These are phyloP conservation scores for Chloroceryle amazona DNA, from an alignment of 2,797 vertebrate species.

Conservation along the genomic window DNA sequence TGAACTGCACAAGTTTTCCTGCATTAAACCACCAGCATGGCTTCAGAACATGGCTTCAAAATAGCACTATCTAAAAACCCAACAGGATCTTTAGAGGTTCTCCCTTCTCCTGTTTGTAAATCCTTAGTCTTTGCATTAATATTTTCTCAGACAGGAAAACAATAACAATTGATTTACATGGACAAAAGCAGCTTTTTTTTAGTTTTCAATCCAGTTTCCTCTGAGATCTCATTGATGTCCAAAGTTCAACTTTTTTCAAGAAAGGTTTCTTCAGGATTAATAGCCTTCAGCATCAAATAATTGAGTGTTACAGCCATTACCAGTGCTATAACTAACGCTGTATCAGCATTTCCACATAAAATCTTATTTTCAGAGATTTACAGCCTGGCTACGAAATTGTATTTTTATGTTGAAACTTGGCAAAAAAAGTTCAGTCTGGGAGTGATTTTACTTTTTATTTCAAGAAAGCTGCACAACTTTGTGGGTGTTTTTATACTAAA, in stretches of 20 bases:
- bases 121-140: conserved; percentile 11
- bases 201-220: conserved; percentile 33
- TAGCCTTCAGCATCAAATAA: background rate
- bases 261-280: conserved; percentile 47
- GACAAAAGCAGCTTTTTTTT: conserved; percentile 8
- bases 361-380: conserved; percentile 42
- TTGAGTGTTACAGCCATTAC: background rate
- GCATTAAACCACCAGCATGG: background rate
- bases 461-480: background rate
- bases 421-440: background rate
- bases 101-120: conserved; percentile 54
- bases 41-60: conserved; percentile 16
- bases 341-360: conserved; percentile 27
- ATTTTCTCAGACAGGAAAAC: conserved; percentile 31
- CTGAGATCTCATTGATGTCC: conserved; percentile 33
- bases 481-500: background rate
- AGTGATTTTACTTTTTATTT: conserved; percentile 41
- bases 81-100: background rate
- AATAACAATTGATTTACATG: conserved; percentile 31
- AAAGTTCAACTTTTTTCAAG: conserved; percentile 1
- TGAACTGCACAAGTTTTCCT: background rate
- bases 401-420: conserved; percentile 37
- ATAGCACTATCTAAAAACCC: background rate
- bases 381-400: conserved; percentile 46
- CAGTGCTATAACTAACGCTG: background rate